Percentiles rank a stretch among this genome's conserved stretches.
phyloP scores from a whole-genome alignment of 2,888 invertebrate species.

The Limnephilus auricula region DNA sequence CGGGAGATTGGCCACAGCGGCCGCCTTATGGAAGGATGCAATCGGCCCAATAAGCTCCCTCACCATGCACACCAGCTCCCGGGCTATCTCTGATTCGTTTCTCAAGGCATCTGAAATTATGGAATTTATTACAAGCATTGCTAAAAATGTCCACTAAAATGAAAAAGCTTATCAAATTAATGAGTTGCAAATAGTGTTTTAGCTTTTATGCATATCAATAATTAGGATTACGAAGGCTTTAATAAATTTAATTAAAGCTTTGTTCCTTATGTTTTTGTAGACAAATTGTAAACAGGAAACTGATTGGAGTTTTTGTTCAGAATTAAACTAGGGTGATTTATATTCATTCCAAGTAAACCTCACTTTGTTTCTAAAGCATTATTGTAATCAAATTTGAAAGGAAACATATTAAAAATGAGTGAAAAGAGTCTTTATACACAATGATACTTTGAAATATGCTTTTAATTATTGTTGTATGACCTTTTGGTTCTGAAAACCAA shows the following conservation, averaged over 20 bases:
- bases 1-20: slow-evolving; percentile 88
- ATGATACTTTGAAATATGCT: too few species aligned
- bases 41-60: slow-evolving; percentile 89
- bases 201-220: too few species aligned
- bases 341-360: background rate
- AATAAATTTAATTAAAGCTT: too few species aligned
- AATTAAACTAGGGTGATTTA: background rate
- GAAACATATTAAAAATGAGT: too few species aligned
- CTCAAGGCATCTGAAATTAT: slow-evolving; percentile 72
- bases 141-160: background rate
- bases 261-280: too few species aligned
- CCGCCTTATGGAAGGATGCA: slow-evolving; percentile 89
- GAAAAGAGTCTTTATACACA: too few species aligned
- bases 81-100: slow-evolving; percentile 76
- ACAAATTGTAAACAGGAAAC: too few species aligned
- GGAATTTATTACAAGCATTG: background rate
- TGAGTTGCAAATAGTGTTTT: too few species aligned
- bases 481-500: background rate
- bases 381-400: too few species aligned
- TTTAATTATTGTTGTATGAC: too few species aligned
- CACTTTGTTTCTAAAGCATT: background rate
- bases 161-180: background rate
- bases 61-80: slow-evolving; percentile 79
- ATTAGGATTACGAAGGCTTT: too few species aligned
- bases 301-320: background rate